Evolutionary conservation across 2,113 vertebrate species (phyloP).

Genomic region (Chionis minor): DNA sequence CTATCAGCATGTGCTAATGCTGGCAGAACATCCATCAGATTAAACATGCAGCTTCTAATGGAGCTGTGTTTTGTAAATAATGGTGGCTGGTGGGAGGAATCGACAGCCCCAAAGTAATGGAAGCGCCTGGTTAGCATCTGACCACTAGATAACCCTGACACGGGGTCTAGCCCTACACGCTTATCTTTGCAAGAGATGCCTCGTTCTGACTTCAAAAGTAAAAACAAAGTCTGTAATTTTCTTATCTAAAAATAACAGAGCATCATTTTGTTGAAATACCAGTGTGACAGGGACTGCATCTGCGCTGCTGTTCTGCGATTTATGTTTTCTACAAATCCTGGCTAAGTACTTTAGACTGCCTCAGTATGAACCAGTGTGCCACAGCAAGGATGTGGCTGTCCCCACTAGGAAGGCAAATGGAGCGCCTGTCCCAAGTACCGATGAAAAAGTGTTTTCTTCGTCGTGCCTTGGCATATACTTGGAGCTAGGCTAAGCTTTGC

Average conservation of each 20-base stretch:
- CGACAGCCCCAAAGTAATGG: background rate
- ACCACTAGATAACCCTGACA: background rate
- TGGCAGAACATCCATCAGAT: background rate
- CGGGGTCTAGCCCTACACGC: background rate
- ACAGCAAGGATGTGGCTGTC: accelerated
- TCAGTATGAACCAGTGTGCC: background rate
- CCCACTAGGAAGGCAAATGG: background rate
- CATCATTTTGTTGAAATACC: background rate
- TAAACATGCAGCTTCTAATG: background rate
- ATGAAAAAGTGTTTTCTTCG: background rate
- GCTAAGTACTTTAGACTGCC: background rate
- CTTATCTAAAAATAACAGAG: constrained; percentile 25
- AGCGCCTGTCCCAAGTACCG: accelerated
- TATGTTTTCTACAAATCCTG: background rate
- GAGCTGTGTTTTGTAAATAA: background rate
- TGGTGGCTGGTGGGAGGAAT: background rate
- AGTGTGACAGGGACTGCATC: background rate
- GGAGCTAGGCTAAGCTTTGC: background rate
- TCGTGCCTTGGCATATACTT: background rate
- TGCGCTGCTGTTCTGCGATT: background rate
- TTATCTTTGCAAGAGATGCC: background rate
- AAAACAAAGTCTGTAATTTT: background rate
- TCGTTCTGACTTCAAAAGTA: constrained; percentile 19
- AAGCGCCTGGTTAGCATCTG: background rate
- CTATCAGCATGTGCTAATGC: background rate